A percentile compares a stretch with the other conserved stretches of the same genome.
These are phyloP conservation scores for Temnothorax longispinosus DNA, from an alignment of 1,140 invertebrate genomes.

Conservation along the genomic window DNA sequence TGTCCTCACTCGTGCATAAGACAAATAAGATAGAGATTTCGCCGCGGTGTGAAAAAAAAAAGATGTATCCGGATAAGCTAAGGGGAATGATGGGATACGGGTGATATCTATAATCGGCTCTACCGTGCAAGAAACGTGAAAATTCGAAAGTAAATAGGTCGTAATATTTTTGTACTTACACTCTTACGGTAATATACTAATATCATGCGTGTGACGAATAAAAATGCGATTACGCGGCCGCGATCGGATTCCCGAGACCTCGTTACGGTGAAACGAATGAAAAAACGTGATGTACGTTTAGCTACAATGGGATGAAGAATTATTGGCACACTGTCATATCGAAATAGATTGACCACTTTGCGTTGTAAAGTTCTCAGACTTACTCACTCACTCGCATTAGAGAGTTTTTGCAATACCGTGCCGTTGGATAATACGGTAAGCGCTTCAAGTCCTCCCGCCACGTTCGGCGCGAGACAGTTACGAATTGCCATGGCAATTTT, in stretches of 20 bases:
- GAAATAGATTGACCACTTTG: constrained; percentile 74
- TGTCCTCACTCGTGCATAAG: constrained; percentile 13
- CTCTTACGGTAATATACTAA: constrained; percentile 28
- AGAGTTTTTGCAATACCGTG: constrained; percentile 33
- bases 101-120: constrained; percentile 47
- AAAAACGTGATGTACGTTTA: constrained; percentile 58
- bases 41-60: neutral
- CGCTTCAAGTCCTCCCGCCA: neutral
- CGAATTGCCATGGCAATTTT: constrained; percentile 35
- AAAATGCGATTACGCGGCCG: constrained; percentile 24
- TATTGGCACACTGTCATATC: constrained; percentile 85
- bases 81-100: constrained; percentile 10
- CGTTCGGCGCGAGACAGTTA: neutral
- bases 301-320: constrained; percentile 71
- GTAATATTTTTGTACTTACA: constrained; percentile 70
- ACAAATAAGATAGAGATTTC: neutral
- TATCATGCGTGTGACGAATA: constrained; percentile 42
- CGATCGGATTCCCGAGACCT: constrained; percentile 22
- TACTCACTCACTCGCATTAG: neutral
- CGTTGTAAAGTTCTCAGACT: constrained; percentile 62
- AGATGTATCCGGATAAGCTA: constrained; percentile 13
- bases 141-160: constrained; percentile 57
- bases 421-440: neutral
- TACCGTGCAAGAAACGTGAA: constrained; percentile 54
- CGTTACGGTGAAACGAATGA: constrained; percentile 53